phyloP scores from a whole-genome alignment of 2,888 invertebrate species.

The Xanthostigma xanthostigma region DNA sequence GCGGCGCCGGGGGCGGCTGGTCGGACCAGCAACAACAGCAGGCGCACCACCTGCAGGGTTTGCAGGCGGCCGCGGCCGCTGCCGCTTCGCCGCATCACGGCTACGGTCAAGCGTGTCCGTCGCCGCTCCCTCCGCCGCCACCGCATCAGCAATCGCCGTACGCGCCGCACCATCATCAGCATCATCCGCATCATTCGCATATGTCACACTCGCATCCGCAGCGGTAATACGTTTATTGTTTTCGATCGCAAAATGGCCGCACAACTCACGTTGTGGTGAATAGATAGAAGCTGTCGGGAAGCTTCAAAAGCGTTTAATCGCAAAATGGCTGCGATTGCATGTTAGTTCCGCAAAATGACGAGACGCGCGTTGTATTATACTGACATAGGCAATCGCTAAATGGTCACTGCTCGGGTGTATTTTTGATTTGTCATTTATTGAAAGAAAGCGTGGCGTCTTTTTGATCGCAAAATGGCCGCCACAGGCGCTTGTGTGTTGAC shows the following conservation, averaged over 20 bases:
- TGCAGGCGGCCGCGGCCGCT: slow-evolving; percentile 21
- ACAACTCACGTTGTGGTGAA: no score
- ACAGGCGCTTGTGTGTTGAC: no score
- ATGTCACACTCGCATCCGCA: slow-evolving; percentile 63
- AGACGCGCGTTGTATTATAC: no score
- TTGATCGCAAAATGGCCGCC: no score
- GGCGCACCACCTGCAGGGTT: slow-evolving; percentile 28
- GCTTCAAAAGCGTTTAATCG: no score
- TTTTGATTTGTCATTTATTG: no score
- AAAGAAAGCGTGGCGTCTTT: no score
- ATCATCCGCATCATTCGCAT: slow-evolving; percentile 53
- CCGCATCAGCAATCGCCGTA: slow-evolving; percentile 22
- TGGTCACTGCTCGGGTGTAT: no score
- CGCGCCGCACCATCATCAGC: slow-evolving; percentile 41
- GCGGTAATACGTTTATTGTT: slow-evolving; percentile 43
- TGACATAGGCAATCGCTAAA: no score
- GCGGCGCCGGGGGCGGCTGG: slow-evolving; percentile 27
- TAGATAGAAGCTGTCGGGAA: no score
- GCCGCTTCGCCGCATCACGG: slow-evolving; percentile 11
- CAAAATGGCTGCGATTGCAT: no score
- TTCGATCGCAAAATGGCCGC: background rate
- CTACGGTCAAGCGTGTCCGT: slow-evolving; percentile 48
- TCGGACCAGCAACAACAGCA: slow-evolving; percentile 25
- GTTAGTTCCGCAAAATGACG: no score
- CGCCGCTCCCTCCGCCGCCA: slow-evolving; percentile 52